Evolutionary conservation across 2,797 vertebrate species (phyloP).

Genomic region (Molothrus ater): DNA sequence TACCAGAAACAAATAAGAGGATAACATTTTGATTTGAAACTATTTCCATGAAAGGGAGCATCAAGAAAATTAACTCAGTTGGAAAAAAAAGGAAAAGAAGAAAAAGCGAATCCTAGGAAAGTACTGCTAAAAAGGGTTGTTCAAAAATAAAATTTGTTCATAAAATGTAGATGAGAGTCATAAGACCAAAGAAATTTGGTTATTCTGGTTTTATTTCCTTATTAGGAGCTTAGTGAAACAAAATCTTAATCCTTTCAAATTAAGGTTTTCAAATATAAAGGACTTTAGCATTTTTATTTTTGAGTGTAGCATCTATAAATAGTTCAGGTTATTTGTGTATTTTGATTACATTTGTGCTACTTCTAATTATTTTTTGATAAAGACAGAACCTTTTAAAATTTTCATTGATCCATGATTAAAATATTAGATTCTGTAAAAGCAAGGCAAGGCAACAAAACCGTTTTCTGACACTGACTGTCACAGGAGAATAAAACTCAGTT

Average conservation of each 20-base stretch:
- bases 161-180: not conserved
- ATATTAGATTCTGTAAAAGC: not conserved
- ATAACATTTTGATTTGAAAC: not conserved
- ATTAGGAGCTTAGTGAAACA: not conserved
- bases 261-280: not conserved
- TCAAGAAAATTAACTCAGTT: not conserved
- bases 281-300: not conserved
- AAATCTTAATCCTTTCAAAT: not conserved
- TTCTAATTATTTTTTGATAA: slow-evolving; percentile 19
- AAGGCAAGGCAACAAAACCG: not conserved
- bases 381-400: not conserved
- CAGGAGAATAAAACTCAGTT: not conserved
- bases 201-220: not conserved
- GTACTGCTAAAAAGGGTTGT: not conserved
- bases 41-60: not conserved
- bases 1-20: not conserved
- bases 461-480: not conserved
- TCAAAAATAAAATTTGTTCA: not conserved
- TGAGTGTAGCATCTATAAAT: not conserved
- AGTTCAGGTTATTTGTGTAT: not conserved
- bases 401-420: slow-evolving; percentile 2
- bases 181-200: not conserved
- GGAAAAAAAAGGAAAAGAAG: fast-evolving
- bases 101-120: not conserved
- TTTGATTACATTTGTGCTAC: not conserved